Evolutionary conservation across 1,140 invertebrate genomes (phyloP), one percentile per base, ranked within the genome.

Genomic region (Colletes latitarsis): DNA sequence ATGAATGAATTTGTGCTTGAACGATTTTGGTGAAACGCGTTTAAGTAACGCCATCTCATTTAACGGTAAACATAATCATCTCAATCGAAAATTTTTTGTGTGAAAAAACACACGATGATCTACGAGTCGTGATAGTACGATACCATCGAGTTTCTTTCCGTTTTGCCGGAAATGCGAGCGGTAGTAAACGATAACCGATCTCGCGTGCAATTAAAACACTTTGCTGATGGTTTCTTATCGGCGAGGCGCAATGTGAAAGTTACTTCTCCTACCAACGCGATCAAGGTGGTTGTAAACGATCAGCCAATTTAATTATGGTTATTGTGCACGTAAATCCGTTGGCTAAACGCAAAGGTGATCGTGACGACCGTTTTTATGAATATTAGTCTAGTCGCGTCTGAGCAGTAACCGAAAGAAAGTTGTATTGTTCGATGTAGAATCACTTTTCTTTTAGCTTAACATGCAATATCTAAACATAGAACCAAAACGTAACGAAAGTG

Each of bases 371-470:
- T 70, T 10, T 63, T 17, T 74, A 58, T 67, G 79, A 80, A 83
- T 84, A 84, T 82, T 63, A 55, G 80, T 85, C 80, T 83, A 80
- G 76, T 83, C 85, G 80, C 88, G 70, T 87, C 86, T 78, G 85
- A 88, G 77, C 83, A 87, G 85, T 68, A 70, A 72, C 76, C 86
- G 76, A 49, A 64, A 52, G 68, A 15, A n/a, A 43, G 21, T 39
- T 12, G 6, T 55, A 78, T 67, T 72, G 78, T 72, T 17, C 55
- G 21, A 14, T 9, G 60, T 58, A n/a, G 12, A 39, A 14, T 5
- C 21, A 30, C 15, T 57, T 83, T 53, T 52, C 12, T 72, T 14
- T 53, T 41, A 21, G 14, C 0, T 3, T 6, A 21, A 67, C 73
- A 43, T 19, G n/a, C 62, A 55, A 75, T 15, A 14, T 53, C 10